Conservation (phyloP, 2,888 invertebrate genomes). For the Acronicta leporina region DNA sequence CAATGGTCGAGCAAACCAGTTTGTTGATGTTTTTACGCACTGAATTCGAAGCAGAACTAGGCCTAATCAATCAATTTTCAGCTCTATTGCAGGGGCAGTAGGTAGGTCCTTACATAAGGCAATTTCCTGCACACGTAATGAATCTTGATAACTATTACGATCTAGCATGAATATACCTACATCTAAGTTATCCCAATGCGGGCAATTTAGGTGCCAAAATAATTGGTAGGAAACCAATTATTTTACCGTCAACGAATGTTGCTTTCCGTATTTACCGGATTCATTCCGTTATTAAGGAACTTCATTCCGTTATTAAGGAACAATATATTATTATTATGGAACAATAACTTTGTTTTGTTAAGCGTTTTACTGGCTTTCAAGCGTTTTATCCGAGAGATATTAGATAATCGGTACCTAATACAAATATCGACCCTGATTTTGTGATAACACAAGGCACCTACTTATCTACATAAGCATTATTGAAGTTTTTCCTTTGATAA, state of each 20-base stretch:
- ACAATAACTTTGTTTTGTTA: too few species aligned
- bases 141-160: conserved; percentile 30
- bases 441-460: conserved; percentile 1
- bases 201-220: conserved; percentile 7
- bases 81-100: conserved; percentile 36
- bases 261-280: neutral
- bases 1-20: conserved; percentile 71
- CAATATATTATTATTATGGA: too few species aligned
- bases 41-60: conserved; percentile 22
- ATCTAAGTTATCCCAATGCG: conserved; percentile 9
- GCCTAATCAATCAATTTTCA: conserved; percentile 43
- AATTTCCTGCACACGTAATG: conserved; percentile 46
- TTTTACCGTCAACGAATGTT: neutral
- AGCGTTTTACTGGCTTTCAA: too few species aligned
- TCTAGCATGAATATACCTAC: conserved; percentile 17
- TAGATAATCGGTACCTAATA: too few species aligned
- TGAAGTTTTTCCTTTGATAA: too few species aligned
- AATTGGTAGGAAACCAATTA: too few species aligned
- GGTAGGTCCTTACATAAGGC: conserved; percentile 31
- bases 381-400: neutral
- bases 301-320: too few species aligned
- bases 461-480: too few species aligned
- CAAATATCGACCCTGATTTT: neutral
- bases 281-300: too few species aligned
- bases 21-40: conserved; percentile 68